Base-by-base conservation (phyloP, 1,140 invertebrate species). In the Camponotus vicinus region DNA sequence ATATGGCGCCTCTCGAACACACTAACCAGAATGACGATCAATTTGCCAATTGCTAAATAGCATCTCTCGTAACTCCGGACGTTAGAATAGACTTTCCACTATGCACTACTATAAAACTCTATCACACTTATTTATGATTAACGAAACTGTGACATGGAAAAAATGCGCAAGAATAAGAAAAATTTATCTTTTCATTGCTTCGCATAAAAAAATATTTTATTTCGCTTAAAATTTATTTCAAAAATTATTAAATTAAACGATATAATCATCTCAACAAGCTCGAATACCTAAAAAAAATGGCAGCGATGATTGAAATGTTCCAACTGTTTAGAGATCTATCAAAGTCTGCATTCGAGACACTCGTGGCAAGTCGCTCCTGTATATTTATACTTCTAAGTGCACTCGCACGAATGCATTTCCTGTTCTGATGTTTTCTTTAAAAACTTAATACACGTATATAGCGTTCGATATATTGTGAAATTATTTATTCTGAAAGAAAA, bases 21-120 rank as follows among this genome's bases (percentile, higher is more conserved):
- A 52, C 59, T 63, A 52, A 69, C 57, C 87, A 18, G 77, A 86
- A 85, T 90, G 88, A 78, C 89, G 83, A 88, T 88, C 85, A 71
- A 15, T 42, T 34, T 57, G 69, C 52, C 89, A 90, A 90, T 90
- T 90, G 89, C 61, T 90, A 90, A 90, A 90, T 90, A 69, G 75
- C 88, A 64, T 83, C 88, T 89, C 86, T 90, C 57, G 83, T 73
- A 85, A 82, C 87, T 88, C 86, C 70, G 34, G 21, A 73, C 42
- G 49, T 86, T 86, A 79, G 77, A 89, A 82, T 73, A 73, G 71
- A 69, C 75, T 80, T 83, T 89, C 66, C 66, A 77, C 77, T 83
- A 76, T 32, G 40, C 42, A 13, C 52, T 64, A 80, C 87, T 82
- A 69, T 42, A 52, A 40, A 40, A 84, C 15, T 52, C 69, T 21